Evolutionary conservation across 1,140 invertebrate genomes (phyloP), one percentile per base, ranked within the genome.

Genomic region (Mylabris phalerata): DNA sequence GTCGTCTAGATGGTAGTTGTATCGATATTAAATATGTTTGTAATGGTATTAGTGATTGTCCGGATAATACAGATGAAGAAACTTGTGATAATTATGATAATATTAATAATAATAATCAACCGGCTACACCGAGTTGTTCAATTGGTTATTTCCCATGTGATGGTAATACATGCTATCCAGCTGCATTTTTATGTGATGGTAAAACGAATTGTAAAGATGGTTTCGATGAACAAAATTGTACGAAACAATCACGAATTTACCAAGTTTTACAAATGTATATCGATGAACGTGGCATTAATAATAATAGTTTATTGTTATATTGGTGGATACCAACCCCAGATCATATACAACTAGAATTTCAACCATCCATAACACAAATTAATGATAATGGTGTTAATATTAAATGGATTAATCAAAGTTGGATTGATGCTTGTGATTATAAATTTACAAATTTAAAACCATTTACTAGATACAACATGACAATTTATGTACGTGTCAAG

Each of bases 381-480:
- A 62, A 63, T 25, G 57, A 68, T 3, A 68, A 69, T 19, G 62
- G 72, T 0, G 9, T 4, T 42, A 11, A 42, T n/a, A 10, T 3
- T 42, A 66, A 64, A n/a, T 86, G 83, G 84, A 76, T 63, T 9
- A 85, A 86, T 66, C 69, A 74, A 11, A 78, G 67, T 3, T 86
- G 83, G 85, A 80, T 74, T 42, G 71, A 77, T 4, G 71, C 75
- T 2, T 76, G 68, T 2, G 71, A 75, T 13, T 82, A 79, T 67
- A 78, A 75, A 50, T 89, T 92, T 65, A 80, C 73, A 0, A 72
- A 81, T 54, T 74, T 92, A 2, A 74, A 80, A 57, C 83, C 90
- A 0, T 88, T 76, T 62, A 90, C 88, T 0, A 70, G 75, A 1
- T 92, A 92, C 67, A 89, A 90, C 64, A 74, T 91, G 45, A 90